Evolutionary conservation across 2,797 vertebrate species (phyloP).

Genomic region (Moxostoma hubbsi): DNA sequence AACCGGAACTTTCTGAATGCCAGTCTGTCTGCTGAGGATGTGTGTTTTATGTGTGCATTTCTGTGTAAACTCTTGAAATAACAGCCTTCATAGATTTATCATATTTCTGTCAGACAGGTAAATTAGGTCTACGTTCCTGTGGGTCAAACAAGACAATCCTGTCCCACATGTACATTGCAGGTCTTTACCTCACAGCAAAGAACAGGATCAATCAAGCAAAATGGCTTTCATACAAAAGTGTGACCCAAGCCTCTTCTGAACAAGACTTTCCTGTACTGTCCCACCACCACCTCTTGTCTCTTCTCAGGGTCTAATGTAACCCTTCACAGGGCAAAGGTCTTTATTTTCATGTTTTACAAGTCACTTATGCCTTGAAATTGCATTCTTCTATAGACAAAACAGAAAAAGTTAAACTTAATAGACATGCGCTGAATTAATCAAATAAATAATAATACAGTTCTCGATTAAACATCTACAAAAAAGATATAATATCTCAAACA

Average conservation of each 20-base stretch:
- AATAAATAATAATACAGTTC: too few species aligned
- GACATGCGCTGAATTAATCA: too few species aligned
- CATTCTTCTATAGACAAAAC: too few species aligned
- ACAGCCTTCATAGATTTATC: conserved; percentile 22
- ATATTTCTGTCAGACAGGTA: conserved; percentile 2
- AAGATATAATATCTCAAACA: too few species aligned
- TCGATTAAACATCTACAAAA: too few species aligned
- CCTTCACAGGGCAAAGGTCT: conserved; percentile 44
- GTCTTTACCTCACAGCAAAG: conserved; percentile 60
- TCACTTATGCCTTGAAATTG: conserved; percentile 60
- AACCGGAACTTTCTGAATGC: not conserved
- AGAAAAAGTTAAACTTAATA: too few species aligned
- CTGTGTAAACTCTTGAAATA: conserved; percentile 2
- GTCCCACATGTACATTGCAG: not conserved
- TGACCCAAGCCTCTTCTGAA: conserved; percentile 18
- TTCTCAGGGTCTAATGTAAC: conserved; percentile 42
- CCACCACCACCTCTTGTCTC: conserved; percentile 45
- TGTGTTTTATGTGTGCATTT: too few species aligned
- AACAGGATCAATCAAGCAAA: conserved; percentile 14
- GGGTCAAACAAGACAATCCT: conserved; percentile 6
- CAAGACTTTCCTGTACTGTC: conserved; percentile 32
- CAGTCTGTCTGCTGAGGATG: too few species aligned
- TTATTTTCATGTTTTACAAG: conserved; percentile 66
- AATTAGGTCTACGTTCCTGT: conserved; percentile 10
- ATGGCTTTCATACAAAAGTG: conserved; percentile 18